Conservation (phyloP, 35 echinoderm and acorn worm species). For the Stichopus chloronotus region DNA sequence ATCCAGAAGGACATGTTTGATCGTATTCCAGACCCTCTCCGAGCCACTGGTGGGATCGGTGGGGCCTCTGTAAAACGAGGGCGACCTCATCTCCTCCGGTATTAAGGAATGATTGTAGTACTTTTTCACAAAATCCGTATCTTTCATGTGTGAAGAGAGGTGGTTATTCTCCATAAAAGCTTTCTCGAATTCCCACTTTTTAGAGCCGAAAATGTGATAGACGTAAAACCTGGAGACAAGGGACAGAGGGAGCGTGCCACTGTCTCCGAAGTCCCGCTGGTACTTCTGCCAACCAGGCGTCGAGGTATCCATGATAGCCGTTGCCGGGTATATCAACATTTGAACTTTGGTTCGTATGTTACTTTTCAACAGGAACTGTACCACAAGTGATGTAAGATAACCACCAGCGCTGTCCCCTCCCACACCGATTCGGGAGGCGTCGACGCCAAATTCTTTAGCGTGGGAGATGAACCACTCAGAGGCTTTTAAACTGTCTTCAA, state of each 20-base stretch:
- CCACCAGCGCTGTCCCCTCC: conserved; percentile 93
- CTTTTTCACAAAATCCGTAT: background rate
- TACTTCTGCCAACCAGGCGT: conserved; percentile 74
- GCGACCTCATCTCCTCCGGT: background rate
- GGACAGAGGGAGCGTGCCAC: conserved; percentile 21
- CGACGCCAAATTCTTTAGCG: conserved; percentile 74
- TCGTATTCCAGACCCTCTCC: conserved; percentile 26
- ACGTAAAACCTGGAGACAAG: background rate
- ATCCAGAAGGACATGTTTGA: conserved; percentile 42
- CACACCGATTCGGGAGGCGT: conserved; percentile 68
- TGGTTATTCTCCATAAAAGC: background rate
- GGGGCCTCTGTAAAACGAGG: background rate
- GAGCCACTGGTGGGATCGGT: conserved; percentile 9
- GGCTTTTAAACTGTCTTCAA: conserved; percentile 70
- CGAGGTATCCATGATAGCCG: conserved; percentile 22
- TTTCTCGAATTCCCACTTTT: conserved; percentile 34
- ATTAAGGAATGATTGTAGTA: background rate
- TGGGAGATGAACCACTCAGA: conserved; percentile 80
- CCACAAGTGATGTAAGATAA: conserved; percentile 61
- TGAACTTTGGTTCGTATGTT: conserved; percentile 43
- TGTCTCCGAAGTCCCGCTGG: conserved; percentile 35
- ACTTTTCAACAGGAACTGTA: conserved; percentile 68
- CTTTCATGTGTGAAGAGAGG: background rate
- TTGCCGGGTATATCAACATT: conserved; percentile 47
- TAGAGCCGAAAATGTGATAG: background rate